Base-by-base conservation (phyloP, 2,797 vertebrate species). In the Garrulus glandarius region DNA sequence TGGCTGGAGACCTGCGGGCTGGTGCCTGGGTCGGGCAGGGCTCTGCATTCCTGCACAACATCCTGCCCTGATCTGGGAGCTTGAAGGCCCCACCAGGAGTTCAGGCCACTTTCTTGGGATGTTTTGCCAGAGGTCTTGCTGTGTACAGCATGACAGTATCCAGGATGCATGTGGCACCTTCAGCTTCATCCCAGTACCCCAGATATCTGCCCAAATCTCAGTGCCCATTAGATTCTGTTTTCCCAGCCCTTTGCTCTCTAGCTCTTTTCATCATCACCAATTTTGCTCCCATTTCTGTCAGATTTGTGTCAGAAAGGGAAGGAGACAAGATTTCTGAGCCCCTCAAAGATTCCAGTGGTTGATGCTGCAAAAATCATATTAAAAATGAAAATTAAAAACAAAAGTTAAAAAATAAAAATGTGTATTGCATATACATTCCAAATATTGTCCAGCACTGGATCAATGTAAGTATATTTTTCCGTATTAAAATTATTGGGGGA, bases 381-480 rank as follows among this genome's bases (percentile, higher is more conserved):
- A 41, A 92, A 93, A 95, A 43, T 27, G 67, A 50, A 71, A 39
- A 43, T 61, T 21, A 21, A 46, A 44, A 44, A 44, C 9, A 41
- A 36, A 84, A 89, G 92, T 10, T 18, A 34, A 47, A 81, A 47
- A 44, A 36, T 75, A 46, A 36, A 85, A 78, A 41, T 24, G 12
- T 36, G 39, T 63, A 9, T 44, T 84, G 23, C 16, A n/a, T 6
- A 3, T 77, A 30, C 18, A 46, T 85, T 93, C 50, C 32, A 87
- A 81, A 76, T 70, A 56, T 41, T 92, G 29, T 57, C 34, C 72
- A 79, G 32, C 57, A 57, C 59, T 67, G 80, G 70, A 92, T 94
- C 92, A 82, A 87, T 53, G 26, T 79, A 92, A 94, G 59, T 81
- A 53, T 55, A 8, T 77, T 84, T 89, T 90, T 76, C 43, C n/a